phyloP scores from a whole-genome alignment of 92 coral and sea anemone genomes.

The Parazoanthus atlanticus region DNA sequence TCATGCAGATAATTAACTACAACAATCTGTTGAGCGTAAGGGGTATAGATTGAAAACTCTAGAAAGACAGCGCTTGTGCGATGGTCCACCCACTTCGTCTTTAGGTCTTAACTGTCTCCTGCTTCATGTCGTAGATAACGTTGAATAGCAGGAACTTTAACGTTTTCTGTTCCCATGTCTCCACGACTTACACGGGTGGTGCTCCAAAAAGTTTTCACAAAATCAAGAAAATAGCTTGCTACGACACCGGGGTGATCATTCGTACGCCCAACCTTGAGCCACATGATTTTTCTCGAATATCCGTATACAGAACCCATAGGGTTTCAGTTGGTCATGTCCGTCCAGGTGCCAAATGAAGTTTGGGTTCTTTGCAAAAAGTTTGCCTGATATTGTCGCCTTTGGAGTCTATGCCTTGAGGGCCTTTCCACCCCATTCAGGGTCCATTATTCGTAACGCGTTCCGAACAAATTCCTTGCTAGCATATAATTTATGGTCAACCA shows the following conservation, averaged over 20 bases:
- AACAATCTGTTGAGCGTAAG: too few relatives aligned
- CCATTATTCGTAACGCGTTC: constrained; percentile 48
- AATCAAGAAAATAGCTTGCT: constrained; percentile 48
- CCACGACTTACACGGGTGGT: constrained; percentile 63
- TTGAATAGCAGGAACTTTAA: constrained; percentile 61
- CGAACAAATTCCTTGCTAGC: constrained; percentile 58
- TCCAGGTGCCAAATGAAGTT: constrained; percentile 73
- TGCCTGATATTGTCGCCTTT: constrained; percentile 65
- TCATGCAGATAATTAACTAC: too few relatives aligned
- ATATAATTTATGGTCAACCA: constrained; percentile 54
- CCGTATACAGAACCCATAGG: constrained; percentile 68
- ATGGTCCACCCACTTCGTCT: too few relatives aligned
- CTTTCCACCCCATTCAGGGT: constrained; percentile 57
- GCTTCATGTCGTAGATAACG: constrained; percentile 58
- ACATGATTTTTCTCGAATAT: constrained; percentile 59
- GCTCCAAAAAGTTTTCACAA: constrained; percentile 47
- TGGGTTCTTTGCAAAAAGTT: constrained; percentile 64
- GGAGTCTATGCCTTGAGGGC: constrained; percentile 59
- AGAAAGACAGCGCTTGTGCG: too few relatives aligned
- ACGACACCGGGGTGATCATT: constrained; percentile 16
- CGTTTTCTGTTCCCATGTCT: constrained; percentile 59
- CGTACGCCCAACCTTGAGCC: constrained; percentile 41
- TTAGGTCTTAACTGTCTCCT: too few relatives aligned
- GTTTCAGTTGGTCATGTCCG: constrained; percentile 72
- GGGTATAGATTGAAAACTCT: too few relatives aligned